phyloP scores from a whole-genome alignment of 2,113 vertebrate species.

The Bubalus kerabau region DNA sequence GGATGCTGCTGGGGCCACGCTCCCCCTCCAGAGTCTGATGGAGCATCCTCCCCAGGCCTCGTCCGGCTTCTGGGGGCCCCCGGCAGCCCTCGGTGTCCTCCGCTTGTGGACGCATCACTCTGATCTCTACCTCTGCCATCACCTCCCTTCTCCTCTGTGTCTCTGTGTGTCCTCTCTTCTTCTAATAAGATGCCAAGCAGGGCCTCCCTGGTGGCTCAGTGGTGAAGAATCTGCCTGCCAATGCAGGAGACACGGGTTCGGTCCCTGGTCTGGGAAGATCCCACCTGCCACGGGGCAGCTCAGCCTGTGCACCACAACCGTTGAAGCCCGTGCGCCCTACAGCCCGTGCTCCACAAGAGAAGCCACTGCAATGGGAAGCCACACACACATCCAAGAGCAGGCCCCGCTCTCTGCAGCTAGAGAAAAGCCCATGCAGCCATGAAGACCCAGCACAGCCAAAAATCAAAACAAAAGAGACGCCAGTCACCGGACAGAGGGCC shows the following conservation, averaged over 20 bases:
- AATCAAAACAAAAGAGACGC: not conserved
- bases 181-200: not conserved
- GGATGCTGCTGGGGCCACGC: fast-evolving
- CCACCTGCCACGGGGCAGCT: not conserved
- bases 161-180: not conserved
- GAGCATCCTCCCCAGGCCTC: not conserved
- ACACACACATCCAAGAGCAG: not conserved
- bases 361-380: not conserved
- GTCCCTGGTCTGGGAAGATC: not conserved
- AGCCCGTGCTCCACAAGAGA: not conserved
- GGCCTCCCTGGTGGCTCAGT: not conserved
- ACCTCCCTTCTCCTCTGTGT: not conserved
- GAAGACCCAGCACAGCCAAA: not conserved
- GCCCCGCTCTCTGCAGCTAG: not conserved
- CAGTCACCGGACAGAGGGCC: not conserved
- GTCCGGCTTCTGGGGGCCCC: not conserved
- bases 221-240: not conserved
- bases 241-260: not conserved
- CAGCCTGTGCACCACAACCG: not conserved
- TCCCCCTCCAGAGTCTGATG: not conserved
- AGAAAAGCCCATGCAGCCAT: not conserved
- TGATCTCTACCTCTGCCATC: not conserved
- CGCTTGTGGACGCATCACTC: fast-evolving
- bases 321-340: not conserved
- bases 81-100: not conserved